Evolutionary conservation across 1,140 invertebrate genomes (phyloP), one percentile per base, ranked within the genome.

Genomic region (Triops longicaudatus): DNA sequence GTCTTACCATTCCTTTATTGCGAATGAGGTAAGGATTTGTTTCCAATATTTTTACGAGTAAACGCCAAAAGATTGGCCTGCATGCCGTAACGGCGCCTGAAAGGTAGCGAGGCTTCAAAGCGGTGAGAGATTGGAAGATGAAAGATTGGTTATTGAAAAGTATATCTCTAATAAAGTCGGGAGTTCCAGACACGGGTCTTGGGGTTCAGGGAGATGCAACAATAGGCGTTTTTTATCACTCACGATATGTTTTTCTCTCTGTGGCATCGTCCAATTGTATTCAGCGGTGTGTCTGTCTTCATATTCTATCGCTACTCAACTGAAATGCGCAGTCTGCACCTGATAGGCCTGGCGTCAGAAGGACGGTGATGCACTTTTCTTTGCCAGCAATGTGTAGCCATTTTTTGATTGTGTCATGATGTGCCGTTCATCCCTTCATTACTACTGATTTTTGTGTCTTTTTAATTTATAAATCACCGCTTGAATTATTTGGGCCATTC

Each of bases 291-390:
- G 50, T 63, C 17, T 63, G 17, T 63, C 50, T 63, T 63, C 50
- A 9, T 10, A 63, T 63, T 63, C 14, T 63, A 12, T 63, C 50
- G 10, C 14, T n/a, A 63, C 50, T 63, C 14, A 63, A 63, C 50
- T 9, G n/a, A 63, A 63, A 63, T 63, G 50, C 50, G 50, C 50
- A 63, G 50, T 63, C 50, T 63, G 50, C 14, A 63, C 50, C 50
- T 63, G 50, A 63, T 63, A 63, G 50, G 50, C 50, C 50, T 63
- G 50, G 50, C 50, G 50, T 63, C 50, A 63, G 50, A n/a, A 63
- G 50, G 50, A 63, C 50, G 50, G 50, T 1, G 17, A 17, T 22
- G 14, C 50, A 63, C 17, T 63, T 63, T 63, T 63, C 50, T 63
- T 63, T 63, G 50, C 22, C 50, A n/a, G 22, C n/a, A n/a, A n/a